Conservation (phyloP, 1,140 invertebrate genomes). For the Caenorhabditis latens region DNA sequence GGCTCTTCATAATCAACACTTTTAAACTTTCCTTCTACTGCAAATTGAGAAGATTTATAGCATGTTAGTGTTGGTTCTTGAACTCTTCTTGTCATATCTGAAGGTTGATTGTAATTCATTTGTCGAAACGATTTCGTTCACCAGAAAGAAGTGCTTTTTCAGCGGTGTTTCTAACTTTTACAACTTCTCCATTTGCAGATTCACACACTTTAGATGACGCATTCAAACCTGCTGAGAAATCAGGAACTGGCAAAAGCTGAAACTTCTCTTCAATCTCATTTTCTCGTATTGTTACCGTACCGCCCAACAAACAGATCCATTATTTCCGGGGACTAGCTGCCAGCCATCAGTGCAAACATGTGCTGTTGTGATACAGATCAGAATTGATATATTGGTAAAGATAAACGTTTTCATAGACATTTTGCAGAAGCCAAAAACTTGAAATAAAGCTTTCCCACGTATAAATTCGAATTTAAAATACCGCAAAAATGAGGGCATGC, state of each 20-base stretch:
- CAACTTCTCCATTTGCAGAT: background rate
- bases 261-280: background rate
- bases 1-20: slow-evolving; percentile 7
- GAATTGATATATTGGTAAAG: slow-evolving; percentile 9
- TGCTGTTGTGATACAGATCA: background rate
- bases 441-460: background rate
- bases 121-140: background rate
- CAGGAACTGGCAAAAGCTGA: background rate
- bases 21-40: background rate
- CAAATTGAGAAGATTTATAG: background rate
- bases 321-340: background rate
- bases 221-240: background rate
- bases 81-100: background rate
- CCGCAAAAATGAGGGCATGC: background rate
- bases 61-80: background rate
- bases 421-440: background rate
- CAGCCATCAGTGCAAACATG: background rate
- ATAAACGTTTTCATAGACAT: background rate
- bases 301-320: background rate
- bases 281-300: background rate
- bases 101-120: background rate
- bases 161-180: background rate
- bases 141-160: background rate
- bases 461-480: background rate
- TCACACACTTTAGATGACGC: background rate